Evolutionary conservation across 2,797 vertebrate genomes (phyloP).

Genomic region (Tragopan temminckii): DNA sequence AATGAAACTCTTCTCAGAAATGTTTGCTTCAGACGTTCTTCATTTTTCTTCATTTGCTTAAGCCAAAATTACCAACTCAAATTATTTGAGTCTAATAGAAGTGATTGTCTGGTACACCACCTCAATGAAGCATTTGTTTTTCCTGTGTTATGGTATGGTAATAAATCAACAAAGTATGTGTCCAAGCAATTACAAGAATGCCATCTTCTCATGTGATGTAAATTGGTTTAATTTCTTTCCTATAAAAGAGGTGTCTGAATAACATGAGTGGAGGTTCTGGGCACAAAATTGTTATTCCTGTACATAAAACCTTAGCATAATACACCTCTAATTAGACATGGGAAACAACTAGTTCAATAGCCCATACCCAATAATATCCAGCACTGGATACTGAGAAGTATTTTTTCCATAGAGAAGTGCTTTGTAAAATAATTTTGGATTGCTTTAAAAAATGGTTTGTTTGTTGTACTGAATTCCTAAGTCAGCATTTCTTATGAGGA

Average conservation of each 20-base stretch:
- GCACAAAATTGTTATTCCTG: not conserved
- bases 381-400: not conserved
- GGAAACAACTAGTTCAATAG: not conserved
- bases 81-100: not conserved
- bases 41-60: not conserved
- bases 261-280: not conserved
- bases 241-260: not conserved
- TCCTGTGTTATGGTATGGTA: not conserved
- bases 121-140: not conserved
- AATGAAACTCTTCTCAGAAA: not conserved
- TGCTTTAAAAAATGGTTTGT: rapidly evolving
- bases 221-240: not conserved
- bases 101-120: not conserved
- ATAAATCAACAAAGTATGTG: not conserved
- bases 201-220: not conserved
- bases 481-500: not conserved
- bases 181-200: not conserved
- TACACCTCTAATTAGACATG: not conserved
- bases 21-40: not conserved
- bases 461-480: not conserved
- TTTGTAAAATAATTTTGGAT: not conserved
- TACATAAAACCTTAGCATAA: not conserved
- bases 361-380: rapidly evolving
- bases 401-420: not conserved
- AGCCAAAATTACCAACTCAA: not conserved